Evolutionary conservation across 2,888 invertebrate species (phyloP), one percentile per base, ranked within the genome.

Genomic region (Caenorhabditis doughertyi): DNA sequence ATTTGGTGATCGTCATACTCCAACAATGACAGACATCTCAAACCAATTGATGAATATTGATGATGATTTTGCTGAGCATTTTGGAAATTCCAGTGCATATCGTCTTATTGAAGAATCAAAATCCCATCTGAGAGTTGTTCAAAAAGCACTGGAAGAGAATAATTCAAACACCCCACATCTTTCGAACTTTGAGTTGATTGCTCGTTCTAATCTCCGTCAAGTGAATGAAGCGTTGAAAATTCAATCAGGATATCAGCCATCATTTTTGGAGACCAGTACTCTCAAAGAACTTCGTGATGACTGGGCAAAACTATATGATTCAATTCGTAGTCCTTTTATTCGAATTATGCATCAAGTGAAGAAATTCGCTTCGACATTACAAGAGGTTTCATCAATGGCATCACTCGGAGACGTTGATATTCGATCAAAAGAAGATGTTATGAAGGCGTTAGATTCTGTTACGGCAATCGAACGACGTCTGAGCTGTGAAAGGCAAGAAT

Each of bases 11-110:
- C 65, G 71, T 16, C 56, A 79, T 8, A 67, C 49, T 42, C 56
- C 58, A 21, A 68, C 60, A 11, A 77, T 81, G 65, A 44, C 70
- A 3, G 65, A 71, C 35, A 68, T 80, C 23, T 82, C 79, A 0
- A 84, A 81, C 18, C 79, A 85, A 39, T 29, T 88, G 42, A 39
- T 86, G 53, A 79, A 71, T 51, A 76, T 83, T 27, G 87, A 87
- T 51, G 87, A 88, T 29, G 88, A 88, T 47, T 88, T 85, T 44
- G 58, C 80, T 7, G 68, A 68, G 18, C 85, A 88, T 62, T 84
- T 87, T 67, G 83, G 84, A 35, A 42, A 39, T 16, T 67, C 65
- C 9, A 65, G 23, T 47, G 60, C 74, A 13, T 58, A 73, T 39
- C 79, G 85, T 7, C 65, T 85, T 9, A 72, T 85, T 39, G 80